phyloP scores from a whole-genome alignment of 1,140 invertebrate species.

The Ceratina australensis region DNA sequence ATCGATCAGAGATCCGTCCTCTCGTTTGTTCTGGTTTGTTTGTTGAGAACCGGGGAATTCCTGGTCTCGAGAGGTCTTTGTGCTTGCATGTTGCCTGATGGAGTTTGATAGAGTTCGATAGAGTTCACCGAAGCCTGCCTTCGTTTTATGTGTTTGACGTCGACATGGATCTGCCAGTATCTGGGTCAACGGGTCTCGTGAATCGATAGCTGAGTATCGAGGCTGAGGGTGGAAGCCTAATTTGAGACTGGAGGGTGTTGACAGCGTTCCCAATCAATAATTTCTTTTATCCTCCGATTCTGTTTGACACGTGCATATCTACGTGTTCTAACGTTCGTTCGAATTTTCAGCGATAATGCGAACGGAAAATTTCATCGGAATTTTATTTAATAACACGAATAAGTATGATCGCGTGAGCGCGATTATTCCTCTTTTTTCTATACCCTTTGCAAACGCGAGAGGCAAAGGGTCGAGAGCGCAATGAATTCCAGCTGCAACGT shows the following conservation, averaged over 20 bases:
- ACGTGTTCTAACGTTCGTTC: no score
- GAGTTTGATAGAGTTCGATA: not conserved
- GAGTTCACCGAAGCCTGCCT: constrained; percentile 1
- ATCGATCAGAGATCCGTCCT: constrained; percentile 44
- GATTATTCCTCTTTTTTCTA: no score
- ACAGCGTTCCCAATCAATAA: not conserved
- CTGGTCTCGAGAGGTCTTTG: not conserved
- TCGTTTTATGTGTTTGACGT: not conserved
- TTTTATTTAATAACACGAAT: no score
- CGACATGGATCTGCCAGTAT: not conserved
- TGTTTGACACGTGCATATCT: no score
- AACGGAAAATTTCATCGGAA: no score
- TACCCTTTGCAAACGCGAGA: no score
- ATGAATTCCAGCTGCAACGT: not conserved
- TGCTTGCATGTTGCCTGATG: not conserved
- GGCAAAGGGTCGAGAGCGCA: not conserved
- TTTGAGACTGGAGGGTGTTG: not conserved
- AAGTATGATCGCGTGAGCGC: no score
- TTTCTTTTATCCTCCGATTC: not conserved
- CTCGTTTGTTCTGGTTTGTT: constrained; percentile 13
- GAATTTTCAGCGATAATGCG: no score
- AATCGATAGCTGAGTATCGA: constrained; percentile 9
- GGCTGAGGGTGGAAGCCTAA: not conserved
- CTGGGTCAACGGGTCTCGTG: constrained; percentile 11
- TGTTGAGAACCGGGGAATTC: not conserved